Base-by-base conservation (phyloP, 2,113 vertebrate genomes). In the Steatornis caripensis region DNA sequence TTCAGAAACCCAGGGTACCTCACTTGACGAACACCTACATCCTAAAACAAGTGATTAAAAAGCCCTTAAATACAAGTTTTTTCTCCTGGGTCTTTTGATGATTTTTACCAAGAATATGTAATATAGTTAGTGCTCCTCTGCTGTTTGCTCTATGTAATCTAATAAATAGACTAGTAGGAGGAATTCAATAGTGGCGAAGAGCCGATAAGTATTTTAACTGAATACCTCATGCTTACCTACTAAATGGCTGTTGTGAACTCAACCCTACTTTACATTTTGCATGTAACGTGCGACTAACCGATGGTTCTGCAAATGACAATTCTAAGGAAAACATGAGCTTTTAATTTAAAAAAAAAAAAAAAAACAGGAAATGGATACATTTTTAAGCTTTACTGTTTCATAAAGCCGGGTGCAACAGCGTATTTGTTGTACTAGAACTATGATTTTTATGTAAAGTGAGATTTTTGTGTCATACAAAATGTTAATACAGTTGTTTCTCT, bases 341-440 rank as follows among this genome's bases (percentile, higher is more conserved):
- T 71, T 45, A 4, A 24, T 69, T 34, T 15, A 17, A 5, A 29
- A 49, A 45, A 21, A 12, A 9, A 17, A 41, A 29, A n/a, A 32
- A 5, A 41, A 9, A 21, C 23, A 34, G 43, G 20, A 49, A 83
- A 46, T 8, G 0, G 32, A 27, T 69, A 2, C 3, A 5, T 86
- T 45, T 88, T 64, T 9, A 62, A 65, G 23, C 24, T 74, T 74
- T 24, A 5, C 61, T 69, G 24, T 49, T 87, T 64, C 34, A 6
- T 17, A 10, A 64, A 72, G 15, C 39, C 26, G 15, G 5, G 23
- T 36, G 48, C 0, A 0, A 6, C 11, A 4, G 21, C 1, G 0
- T 11, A 0, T 48, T 64, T 76, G 4, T 43, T 72, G 72, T 49
- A 45, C 62, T 36, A 39, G 30, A n/a, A 30, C 9, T 76, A 8